Base-by-base conservation (phyloP, 30 jellyfish, hydroid and myxozoan genomes). In the Hydractinia symbiolongicarpus region DNA sequence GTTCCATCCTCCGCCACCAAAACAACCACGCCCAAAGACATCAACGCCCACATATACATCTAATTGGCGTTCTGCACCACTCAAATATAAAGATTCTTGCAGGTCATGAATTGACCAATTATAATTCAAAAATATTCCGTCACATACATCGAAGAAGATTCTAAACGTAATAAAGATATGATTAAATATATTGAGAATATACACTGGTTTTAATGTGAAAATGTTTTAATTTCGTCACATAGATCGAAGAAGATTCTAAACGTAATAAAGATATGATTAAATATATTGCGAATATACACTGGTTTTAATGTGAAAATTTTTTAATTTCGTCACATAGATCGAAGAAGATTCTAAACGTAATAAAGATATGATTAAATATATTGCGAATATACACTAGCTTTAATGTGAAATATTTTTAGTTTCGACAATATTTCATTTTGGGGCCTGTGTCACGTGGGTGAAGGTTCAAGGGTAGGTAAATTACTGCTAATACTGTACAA, bases 1-100 rank as follows among this genome's bases (percentile, higher is more conserved):
- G 66, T 87, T 84, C 95, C 93, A 93, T 9, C 98, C 98, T 16
- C 98, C 98, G 17, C 98, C 98, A 11, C 98, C 98, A 84, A 80
- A 87, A 58, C 95, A 83, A 6, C 98, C 98, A 5, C 99, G 84
- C 6, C 97, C 97, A 89, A 94, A 94, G 52, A 91, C 95, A 72
- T 94, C 99, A 51, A 94, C 95, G 7, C 99, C 99, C 69, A 88
- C 96, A 67, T 88, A 94, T n/a, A 94, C 93, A 80, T 88, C 95
- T 55, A 78, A 89, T 21, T 77, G 71, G 40, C 99, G 81, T 8
- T 9, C 56, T 40, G 61, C 68, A 30, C 95, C 98, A 52, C 91
- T 84, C 8, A 77, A 54, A 60, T 75, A 10, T 16, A 95, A 50
- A 14, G 98, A 87, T 8, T 81, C 73, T 76, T 90, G 81, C 13